Evolutionary conservation across 2,888 invertebrate species (phyloP).

Genomic region (Drosophila recens): DNA sequence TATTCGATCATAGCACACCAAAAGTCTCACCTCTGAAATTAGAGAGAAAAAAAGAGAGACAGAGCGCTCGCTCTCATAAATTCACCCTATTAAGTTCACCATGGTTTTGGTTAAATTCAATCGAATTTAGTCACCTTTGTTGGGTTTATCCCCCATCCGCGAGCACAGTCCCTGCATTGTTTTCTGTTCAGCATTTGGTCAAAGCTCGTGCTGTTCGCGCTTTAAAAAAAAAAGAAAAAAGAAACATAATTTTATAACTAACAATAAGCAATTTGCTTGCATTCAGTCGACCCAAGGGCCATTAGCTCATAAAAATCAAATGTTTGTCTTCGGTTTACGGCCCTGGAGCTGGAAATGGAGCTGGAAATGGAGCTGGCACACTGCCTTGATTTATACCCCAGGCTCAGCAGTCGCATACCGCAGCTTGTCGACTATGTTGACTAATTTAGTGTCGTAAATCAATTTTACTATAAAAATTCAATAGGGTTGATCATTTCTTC

Average conservation of each 20-base stretch:
- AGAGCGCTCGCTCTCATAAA: background rate
- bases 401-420: conserved; percentile 38
- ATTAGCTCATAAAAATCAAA: conserved; percentile 80
- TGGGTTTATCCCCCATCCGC: conserved; percentile 67
- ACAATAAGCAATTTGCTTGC: conserved; percentile 68
- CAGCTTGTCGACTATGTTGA: conserved; percentile 72
- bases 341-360: conserved; percentile 15
- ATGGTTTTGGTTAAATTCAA: conserved; percentile 24
- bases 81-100: background rate
- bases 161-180: conserved; percentile 65
- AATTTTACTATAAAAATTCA: conserved; percentile 69
- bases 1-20: background rate
- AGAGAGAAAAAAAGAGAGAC: background rate
- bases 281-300: conserved; percentile 56
- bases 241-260: conserved; percentile 66
- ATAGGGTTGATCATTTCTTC: conserved; percentile 58
- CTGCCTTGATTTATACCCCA: conserved; percentile 73
- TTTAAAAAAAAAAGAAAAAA: conserved; percentile 39
- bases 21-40: background rate
- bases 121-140: conserved; percentile 36
- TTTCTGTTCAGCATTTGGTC: background rate
- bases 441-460: conserved; percentile 78
- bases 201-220: conserved; percentile 78
- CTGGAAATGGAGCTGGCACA: conserved; percentile 31
- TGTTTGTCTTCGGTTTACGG: conserved; percentile 73